Evolutionary conservation across 2,113 vertebrate species (phyloP).

Genomic region (Bungarus multicinctus): DNA sequence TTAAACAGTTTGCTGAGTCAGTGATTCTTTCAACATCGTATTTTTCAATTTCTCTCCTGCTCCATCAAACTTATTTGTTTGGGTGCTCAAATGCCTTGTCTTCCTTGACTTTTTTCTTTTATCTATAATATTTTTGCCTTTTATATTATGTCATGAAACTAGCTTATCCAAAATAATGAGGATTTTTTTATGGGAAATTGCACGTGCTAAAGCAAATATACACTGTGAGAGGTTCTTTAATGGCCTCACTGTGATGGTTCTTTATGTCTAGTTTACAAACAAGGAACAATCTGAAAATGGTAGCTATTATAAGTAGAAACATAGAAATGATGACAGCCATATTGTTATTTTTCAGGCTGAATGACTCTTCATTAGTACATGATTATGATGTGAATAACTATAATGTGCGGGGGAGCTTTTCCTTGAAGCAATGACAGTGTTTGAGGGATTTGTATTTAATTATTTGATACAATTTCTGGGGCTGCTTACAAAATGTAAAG

Average conservation of each 20-base stretch:
- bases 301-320: background rate
- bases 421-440: background rate
- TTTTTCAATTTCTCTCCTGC: background rate
- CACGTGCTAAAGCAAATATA: background rate
- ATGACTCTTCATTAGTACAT: conserved; percentile 6
- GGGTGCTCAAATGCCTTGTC: background rate
- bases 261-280: background rate
- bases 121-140: background rate
- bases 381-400: background rate
- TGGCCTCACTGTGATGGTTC: background rate
- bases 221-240: background rate
- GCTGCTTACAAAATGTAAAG: background rate
- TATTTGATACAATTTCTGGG: background rate
- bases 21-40: background rate
- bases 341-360: background rate
- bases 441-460: background rate
- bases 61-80: too few relatives aligned
- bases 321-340: background rate
- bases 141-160: background rate
- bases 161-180: background rate
- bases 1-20: background rate
- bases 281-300: background rate
- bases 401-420: background rate
- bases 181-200: background rate
- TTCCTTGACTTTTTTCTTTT: background rate